These are phyloP conservation scores for Lepidurus apus DNA, from an alignment of 1,140 invertebrate genomes.

Conservation along the genomic window DNA sequence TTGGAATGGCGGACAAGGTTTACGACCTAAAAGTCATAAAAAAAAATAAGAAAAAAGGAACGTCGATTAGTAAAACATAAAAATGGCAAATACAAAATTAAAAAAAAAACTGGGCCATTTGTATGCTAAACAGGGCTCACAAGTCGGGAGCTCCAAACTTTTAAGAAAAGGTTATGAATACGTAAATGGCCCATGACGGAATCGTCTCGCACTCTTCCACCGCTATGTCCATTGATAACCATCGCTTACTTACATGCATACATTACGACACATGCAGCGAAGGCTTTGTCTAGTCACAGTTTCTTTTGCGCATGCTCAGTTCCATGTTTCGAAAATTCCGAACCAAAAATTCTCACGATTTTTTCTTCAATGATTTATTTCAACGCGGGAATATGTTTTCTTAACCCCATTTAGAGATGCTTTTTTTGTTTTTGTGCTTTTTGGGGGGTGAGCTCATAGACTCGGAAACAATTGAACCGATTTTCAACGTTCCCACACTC, in stretches of 20 bases:
- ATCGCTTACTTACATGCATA: conserved; percentile 2
- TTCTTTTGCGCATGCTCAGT: too few species aligned
- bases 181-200: conserved; percentile 1
- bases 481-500: not conserved
- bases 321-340: too few species aligned
- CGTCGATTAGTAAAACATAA: not conserved
- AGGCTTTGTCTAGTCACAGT: not conserved
- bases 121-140: not conserved
- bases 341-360: too few species aligned
- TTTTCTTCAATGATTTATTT: too few species aligned
- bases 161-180: conserved; percentile 9
- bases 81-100: not conserved
- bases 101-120: not conserved
- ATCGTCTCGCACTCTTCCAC: not conserved
- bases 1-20: not conserved
- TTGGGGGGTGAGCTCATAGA: not conserved
- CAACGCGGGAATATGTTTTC: not conserved
- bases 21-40: not conserved
- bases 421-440: not conserved
- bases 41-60: not conserved
- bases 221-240: conserved; percentile 10
- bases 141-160: not conserved
- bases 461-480: not conserved
- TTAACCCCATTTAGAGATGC: not conserved
- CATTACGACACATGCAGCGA: not conserved